Conservation (phyloP, 2,888 invertebrate genomes). For the Mesochorus sp. region DNA sequence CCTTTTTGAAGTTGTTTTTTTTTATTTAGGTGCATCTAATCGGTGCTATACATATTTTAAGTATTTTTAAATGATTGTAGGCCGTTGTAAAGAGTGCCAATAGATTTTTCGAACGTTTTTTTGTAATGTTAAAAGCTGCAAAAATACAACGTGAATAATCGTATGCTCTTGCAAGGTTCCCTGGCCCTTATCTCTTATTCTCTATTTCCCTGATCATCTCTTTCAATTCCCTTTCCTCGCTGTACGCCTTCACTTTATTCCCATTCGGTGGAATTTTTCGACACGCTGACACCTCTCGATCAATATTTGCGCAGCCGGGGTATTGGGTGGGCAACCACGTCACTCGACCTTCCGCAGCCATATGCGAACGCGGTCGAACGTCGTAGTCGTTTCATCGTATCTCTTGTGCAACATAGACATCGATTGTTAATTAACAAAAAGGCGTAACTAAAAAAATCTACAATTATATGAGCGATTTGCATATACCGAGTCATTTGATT, state of each 20-base stretch:
- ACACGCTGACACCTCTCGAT: constrained; percentile 80
- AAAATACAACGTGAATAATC: neutral
- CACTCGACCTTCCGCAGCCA: constrained; percentile 82
- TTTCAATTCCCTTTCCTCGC: constrained; percentile 35
- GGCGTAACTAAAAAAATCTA: constrained; percentile 5
- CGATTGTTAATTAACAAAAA: neutral
- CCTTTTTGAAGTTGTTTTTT: too few species aligned
- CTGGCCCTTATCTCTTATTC: neutral
- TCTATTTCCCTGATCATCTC: too few species aligned
- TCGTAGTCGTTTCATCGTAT: constrained; percentile 48
- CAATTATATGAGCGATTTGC: neutral
- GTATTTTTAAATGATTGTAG: too few species aligned
- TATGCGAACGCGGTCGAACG: constrained; percentile 76
- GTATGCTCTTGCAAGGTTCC: neutral
- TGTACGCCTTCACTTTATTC: constrained; percentile 70
- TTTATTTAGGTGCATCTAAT: too few species aligned
- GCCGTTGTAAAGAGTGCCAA: neutral
- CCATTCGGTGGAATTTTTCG: constrained; percentile 81
- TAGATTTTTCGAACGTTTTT: neutral
- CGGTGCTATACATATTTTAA: too few species aligned
- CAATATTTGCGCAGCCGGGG: constrained; percentile 82
- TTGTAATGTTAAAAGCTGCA: neutral
- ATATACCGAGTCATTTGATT: neutral
- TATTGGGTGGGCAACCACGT: constrained; percentile 74
- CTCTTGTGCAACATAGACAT: neutral